A percentile compares a stretch with the other conserved stretches of the same genome.
Conservation (phyloP, 2,797 vertebrate genomes). For the Arnoldichthys spilopterus region DNA sequence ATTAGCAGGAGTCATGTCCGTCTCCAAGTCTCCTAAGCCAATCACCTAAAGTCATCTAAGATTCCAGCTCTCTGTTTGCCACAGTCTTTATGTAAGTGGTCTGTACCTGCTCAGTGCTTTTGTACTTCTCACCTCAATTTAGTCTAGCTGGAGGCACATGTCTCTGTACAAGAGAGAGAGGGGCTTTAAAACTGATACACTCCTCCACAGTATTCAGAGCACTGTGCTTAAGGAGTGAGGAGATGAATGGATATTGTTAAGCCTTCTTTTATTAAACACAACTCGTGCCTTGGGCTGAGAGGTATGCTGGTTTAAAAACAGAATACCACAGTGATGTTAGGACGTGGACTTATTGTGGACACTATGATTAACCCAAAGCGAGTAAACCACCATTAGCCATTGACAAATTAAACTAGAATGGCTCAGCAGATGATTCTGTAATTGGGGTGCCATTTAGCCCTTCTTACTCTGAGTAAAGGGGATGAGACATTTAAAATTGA, state of each 20-base stretch:
- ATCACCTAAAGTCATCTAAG: conserved; percentile 27
- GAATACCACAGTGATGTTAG: background rate
- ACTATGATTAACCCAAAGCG: no score
- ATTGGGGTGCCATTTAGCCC: no score
- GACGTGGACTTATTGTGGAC: background rate
- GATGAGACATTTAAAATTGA: no score
- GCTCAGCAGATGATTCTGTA: no score
- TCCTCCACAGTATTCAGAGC: conserved; percentile 19
- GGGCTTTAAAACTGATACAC: background rate
- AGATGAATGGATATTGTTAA: conserved; percentile 12
- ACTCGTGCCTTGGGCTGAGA: background rate
- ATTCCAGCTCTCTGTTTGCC: conserved; percentile 16
- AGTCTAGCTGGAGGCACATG: conserved; percentile 24
- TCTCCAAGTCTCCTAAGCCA: conserved; percentile 21
- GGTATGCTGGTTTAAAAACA: background rate
- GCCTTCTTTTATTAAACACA: conserved; percentile 14
- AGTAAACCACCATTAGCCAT: no score
- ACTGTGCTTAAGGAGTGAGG: background rate
- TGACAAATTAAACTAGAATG: no score
- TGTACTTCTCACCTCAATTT: conserved; percentile 45
- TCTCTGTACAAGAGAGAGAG: conserved; percentile 9
- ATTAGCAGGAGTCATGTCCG: conserved; percentile 30
- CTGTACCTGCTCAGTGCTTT: conserved; percentile 9
- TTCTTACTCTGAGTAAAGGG: no score
- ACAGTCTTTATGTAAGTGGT: conserved; percentile 32